Evolutionary conservation across 2,888 invertebrate species (phyloP).

Genomic region (Leptinotarsa tumamoca): DNA sequence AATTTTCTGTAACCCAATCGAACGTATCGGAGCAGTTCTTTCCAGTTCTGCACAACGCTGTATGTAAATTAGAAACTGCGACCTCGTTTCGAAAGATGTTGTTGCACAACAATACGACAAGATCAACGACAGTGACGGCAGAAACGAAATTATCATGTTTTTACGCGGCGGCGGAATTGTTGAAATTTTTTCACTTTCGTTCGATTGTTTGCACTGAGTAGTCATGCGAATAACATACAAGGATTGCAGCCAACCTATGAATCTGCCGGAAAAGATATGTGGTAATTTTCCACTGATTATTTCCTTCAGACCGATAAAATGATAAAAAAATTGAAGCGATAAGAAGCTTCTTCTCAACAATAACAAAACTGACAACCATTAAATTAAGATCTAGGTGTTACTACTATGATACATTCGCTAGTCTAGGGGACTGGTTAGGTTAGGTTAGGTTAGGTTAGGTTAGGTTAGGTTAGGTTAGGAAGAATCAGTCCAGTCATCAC

Average conservation of each 20-base stretch:
- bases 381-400: too few species aligned
- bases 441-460: too few species aligned
- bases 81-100: slow-evolving; percentile 6
- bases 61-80: slow-evolving; percentile 7
- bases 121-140: slow-evolving; percentile 14
- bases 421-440: too few species aligned
- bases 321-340: too few species aligned
- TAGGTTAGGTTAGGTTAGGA: too few species aligned
- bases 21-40: slow-evolving; percentile 3
- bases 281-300: background rate
- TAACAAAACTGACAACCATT: too few species aligned
- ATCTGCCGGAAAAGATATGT: background rate
- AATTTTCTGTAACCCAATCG: slow-evolving; percentile 9
- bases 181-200: slow-evolving; percentile 6
- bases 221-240: background rate
- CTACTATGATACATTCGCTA: too few species aligned
- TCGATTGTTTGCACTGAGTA: background rate
- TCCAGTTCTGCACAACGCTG: slow-evolving; percentile 13
- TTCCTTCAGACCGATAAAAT: too few species aligned
- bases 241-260: background rate
- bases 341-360: too few species aligned
- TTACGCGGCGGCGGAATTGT: slow-evolving; percentile 1
- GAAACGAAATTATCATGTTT: background rate
- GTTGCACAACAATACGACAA: slow-evolving; percentile 8
- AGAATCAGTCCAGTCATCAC: too few species aligned